Evolutionary conservation across 2,797 vertebrate species (phyloP).

Genomic region (Alosa sapidissima): DNA sequence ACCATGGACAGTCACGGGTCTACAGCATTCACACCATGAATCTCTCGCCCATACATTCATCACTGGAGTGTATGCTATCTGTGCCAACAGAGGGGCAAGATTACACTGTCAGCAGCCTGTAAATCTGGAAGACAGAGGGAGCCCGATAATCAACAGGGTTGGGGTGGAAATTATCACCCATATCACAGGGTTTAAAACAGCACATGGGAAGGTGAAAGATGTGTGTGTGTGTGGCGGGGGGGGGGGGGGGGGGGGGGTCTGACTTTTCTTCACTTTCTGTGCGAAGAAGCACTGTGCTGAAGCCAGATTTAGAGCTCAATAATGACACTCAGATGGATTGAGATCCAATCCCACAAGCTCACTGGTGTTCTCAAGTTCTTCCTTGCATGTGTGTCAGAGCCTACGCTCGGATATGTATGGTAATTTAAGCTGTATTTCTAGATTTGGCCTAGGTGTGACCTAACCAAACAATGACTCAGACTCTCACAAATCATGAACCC

Average conservation of each 20-base stretch:
- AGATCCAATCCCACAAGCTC: conserved; percentile 11
- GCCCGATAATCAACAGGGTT: conserved; percentile 46
- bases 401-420: too few species aligned
- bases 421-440: neutral
- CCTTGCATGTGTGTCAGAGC: neutral
- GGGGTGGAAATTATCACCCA: conserved; percentile 44
- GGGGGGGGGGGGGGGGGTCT: conserved; percentile 16
- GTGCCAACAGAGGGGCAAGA: conserved; percentile 45
- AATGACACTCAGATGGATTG: neutral
- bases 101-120: conserved; percentile 40
- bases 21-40: conserved; percentile 43
- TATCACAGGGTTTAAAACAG: conserved; percentile 20
- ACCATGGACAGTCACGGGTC: conserved; percentile 34
- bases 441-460: neutral
- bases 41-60: conserved; percentile 43
- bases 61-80: conserved; percentile 9
- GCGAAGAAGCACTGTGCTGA: neutral
- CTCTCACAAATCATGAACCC: neutral
- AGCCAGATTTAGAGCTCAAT: neutral
- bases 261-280: neutral
- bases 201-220: conserved; percentile 32
- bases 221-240: too few species aligned
- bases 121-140: conserved; percentile 43
- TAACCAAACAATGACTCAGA: neutral
- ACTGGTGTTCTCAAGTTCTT: neutral